Base-by-base conservation (phyloP, 1,140 invertebrate species). In the Brachionus manjavacas region DNA sequence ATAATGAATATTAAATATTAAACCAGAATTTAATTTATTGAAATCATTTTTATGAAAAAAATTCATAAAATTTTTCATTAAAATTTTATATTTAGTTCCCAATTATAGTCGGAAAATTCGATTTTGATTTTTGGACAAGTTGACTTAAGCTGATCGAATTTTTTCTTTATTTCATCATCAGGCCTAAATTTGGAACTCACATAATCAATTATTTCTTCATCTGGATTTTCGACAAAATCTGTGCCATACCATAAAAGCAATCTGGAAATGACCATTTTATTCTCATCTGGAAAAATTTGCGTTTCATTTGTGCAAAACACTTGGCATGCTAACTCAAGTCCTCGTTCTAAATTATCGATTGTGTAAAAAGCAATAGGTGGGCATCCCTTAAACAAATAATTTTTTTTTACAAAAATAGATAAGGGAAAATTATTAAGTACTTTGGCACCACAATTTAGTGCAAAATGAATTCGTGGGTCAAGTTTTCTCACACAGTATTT, bases 401-500 rank as follows among this genome's bases (percentile, higher is more conserved):
- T 80, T 35, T 16, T n/a, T 49, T 23, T 31, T 80, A 12, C 14
- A 41, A 43, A 9, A 39, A 60, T 35, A 35, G 31, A 35, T 35
- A 35, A 35, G 0, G 7, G 7, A 35, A 35, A 20, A 80, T 80
- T 85, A 35, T 35, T 4, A 7, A 35, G 31, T 85, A 89, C 88
- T 86, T 88, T 88, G 16, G 89, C 89, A 49, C 89, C 90, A 87
- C 89, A 90, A 23, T 89, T 88, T 9, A 90, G 86, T 49, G 89
- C 90, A 87, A 90, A 90, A 85, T 90, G 90, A 76, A 90, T 88
- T 55, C 89, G 85, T 3, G 89, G 89, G 84, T 90, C 90, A 25
- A 89, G 76, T 41, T 85, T 85, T 52, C 86, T 85, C 14, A 88
- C 74, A 6, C 86, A 84, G 85, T 87, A 89, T 83, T 87, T 86